Conservation (phyloP, 2,888 invertebrate species). For the Yponomeuta cagnagella region DNA sequence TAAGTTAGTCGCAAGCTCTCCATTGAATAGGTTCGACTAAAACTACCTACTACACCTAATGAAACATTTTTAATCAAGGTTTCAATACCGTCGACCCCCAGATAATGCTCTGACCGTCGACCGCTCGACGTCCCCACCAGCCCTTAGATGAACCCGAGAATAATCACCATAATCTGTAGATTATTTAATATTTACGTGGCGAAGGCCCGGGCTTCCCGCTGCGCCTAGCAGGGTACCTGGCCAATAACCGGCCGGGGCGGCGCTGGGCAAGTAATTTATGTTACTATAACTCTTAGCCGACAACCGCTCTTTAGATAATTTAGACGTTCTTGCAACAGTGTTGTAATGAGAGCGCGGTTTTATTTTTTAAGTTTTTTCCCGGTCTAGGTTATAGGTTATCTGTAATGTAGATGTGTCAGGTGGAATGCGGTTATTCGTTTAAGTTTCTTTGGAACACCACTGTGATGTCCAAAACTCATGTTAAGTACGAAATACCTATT, state of each 20-base stretch:
- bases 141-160: background rate
- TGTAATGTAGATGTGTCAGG: background rate
- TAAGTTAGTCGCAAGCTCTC: too few species aligned
- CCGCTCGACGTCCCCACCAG: background rate
- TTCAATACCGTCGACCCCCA: too few species aligned
- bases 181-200: slow-evolving; percentile 2
- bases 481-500: too few species aligned
- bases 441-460: too few species aligned
- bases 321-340: slow-evolving; percentile 71
- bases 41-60: too few species aligned
- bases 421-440: background rate
- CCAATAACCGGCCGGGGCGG: slow-evolving; percentile 51
- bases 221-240: slow-evolving; percentile 18
- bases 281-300: slow-evolving; percentile 66
- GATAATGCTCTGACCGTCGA: too few species aligned
- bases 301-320: slow-evolving; percentile 69
- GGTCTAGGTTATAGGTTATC: background rate
- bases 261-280: slow-evolving; percentile 61
- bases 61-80: too few species aligned
- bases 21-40: too few species aligned
- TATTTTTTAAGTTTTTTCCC: background rate
- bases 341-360: slow-evolving; percentile 66
- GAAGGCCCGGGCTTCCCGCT: background rate
- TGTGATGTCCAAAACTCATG: too few species aligned
- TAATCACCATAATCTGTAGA: background rate